These are phyloP conservation scores for Luffia ferchaultella DNA, from an alignment of 2,888 invertebrate species.

Conservation along the genomic window DNA sequence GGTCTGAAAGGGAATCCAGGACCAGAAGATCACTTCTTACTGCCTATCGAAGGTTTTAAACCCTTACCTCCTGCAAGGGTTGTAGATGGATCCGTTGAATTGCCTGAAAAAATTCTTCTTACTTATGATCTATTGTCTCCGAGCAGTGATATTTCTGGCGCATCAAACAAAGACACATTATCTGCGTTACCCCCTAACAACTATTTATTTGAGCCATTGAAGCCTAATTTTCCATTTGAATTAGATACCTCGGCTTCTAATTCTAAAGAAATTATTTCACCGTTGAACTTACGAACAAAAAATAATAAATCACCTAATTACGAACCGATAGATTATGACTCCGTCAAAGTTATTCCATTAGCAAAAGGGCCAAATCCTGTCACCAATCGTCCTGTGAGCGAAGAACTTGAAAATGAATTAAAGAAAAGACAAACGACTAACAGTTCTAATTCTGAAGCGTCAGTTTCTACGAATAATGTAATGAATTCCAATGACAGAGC, in stretches of 20 bases:
- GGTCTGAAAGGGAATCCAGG: conserved; percentile 43
- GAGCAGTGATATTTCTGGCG: conserved; percentile 16
- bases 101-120: conserved; percentile 51
- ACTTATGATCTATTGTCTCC: conserved; percentile 47
- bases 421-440: conserved; percentile 39
- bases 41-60: conserved; percentile 54
- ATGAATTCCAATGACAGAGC: conserved; percentile 18
- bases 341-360: conserved; percentile 50
- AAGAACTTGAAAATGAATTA: conserved; percentile 28
- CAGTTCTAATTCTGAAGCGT: conserved; percentile 13
- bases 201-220: conserved; percentile 44
- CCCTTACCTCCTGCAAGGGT: conserved; percentile 46
- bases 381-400: conserved; percentile 25
- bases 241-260: conserved; percentile 50
- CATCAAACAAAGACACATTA: conserved; percentile 19
- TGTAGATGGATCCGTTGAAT: conserved; percentile 42
- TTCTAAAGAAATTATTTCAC: conserved; percentile 32
- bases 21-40: conserved; percentile 38
- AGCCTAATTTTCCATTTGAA: conserved; percentile 42
- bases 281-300: conserved; percentile 42
- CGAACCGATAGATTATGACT: conserved; percentile 48
- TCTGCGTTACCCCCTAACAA: conserved; percentile 26
- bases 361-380: conserved; percentile 41
- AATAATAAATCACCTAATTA: conserved; percentile 32
- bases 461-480: conserved; percentile 13